Evolutionary conservation across 2,113 vertebrate species (phyloP).

Genomic region (Takifugu bimaculatus): DNA sequence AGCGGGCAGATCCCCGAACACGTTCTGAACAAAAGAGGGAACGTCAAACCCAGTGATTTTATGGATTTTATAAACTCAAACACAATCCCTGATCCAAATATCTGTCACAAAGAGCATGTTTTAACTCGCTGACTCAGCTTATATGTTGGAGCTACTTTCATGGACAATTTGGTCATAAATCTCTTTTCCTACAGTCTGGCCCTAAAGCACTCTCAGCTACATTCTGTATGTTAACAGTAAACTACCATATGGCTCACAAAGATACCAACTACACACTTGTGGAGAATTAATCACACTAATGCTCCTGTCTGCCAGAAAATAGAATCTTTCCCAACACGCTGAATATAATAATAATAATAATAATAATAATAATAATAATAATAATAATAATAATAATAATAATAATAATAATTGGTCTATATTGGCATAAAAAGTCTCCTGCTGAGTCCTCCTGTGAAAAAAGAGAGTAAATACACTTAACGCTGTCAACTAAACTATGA

Average conservation of each 20-base stretch:
- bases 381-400: too few species aligned
- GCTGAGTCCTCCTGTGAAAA: too few species aligned
- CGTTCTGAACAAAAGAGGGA: conserved; percentile 78
- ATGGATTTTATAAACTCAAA: too few species aligned
- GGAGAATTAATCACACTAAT: neutral
- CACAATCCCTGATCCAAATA: neutral
- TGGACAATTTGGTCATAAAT: neutral
- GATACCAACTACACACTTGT: neutral
- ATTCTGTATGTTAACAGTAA: too few species aligned
- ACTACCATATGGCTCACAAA: neutral
- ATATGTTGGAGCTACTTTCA: too few species aligned
- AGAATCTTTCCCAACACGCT: too few species aligned
- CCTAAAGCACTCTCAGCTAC: neutral
- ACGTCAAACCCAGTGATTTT: neutral
- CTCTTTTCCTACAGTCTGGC: neutral
- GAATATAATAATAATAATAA: too few species aligned
- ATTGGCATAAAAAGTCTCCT: too few species aligned
- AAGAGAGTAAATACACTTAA: too few species aligned
- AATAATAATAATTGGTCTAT: too few species aligned
- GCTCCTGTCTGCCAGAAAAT: neutral
- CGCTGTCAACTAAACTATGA: too few species aligned
- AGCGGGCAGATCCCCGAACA: conserved; percentile 92
- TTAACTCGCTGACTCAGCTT: neutral
- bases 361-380: too few species aligned
- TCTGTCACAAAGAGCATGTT: neutral